Conservation (phyloP, 2,888 invertebrate genomes). For the Dione juno region DNA sequence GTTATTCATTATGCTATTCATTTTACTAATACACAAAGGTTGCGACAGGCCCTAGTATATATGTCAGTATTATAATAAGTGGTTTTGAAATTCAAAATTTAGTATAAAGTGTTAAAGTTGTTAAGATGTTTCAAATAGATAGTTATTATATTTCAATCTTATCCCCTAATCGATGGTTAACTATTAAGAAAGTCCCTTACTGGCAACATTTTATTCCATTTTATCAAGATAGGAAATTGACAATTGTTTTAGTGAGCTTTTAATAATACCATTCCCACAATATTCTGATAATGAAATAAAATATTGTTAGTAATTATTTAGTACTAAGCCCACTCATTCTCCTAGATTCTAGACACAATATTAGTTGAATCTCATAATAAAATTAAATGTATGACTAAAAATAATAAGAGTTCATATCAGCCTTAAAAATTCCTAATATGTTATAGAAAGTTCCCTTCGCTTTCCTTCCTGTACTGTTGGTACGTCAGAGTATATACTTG, state of each 20-base stretch:
- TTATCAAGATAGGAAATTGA: neutral
- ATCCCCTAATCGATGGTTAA: conserved; percentile 66
- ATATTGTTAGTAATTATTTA: conserved; percentile 45
- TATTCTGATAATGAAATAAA: neutral
- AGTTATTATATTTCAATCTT: conserved; percentile 62
- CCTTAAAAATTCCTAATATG: conserved; percentile 51
- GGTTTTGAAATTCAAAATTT: conserved; percentile 50
- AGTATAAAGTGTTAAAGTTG: conserved; percentile 58
- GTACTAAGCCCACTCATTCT: conserved; percentile 50
- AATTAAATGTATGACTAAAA: conserved; percentile 43
- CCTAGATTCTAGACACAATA: conserved; percentile 37
- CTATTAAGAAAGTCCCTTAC: conserved; percentile 55
- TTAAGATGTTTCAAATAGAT: conserved; percentile 62
- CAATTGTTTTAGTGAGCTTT: neutral
- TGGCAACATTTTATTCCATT: conserved; percentile 54
- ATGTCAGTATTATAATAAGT: conserved; percentile 71
- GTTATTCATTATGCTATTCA: too few species aligned
- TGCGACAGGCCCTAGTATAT: conserved; percentile 49
- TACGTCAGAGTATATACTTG: conserved; percentile 50
- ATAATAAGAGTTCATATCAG: conserved; percentile 49
- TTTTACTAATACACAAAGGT: neutral
- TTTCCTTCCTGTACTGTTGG: conserved; percentile 51
- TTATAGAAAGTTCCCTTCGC: conserved; percentile 49
- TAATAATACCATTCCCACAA: neutral
- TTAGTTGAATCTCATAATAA: conserved; percentile 39